Base-by-base conservation (phyloP, 2,113 vertebrate genomes). In the Chaetura pelagica region DNA sequence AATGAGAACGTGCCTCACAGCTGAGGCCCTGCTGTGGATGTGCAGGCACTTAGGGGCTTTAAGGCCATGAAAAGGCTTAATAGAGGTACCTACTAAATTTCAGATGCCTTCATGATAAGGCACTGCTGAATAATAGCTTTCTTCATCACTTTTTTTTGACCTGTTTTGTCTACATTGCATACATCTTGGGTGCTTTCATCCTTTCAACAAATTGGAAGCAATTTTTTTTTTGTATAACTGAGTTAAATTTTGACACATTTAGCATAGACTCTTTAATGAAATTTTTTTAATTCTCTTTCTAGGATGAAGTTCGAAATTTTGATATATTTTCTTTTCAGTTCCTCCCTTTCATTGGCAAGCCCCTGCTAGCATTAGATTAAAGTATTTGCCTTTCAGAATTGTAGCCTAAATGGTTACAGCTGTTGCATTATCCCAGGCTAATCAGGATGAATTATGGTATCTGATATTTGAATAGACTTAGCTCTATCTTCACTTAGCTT, bases 321-420 rank as follows among this genome's bases (percentile, higher is more conserved):
- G 68, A 94, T 96, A 62, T 95, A 93, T 95, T 94, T 97, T 93
- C 89, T 92, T 96, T 95, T 92, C 95, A 89, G 91, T 93, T 96
- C 91, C 89, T 97, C 93, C 95, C 91, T 92, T 90, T 94, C 80
- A 80, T 92, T 90, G 91, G 94, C 95, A 91, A 49, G 85, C 63
- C 58, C 54, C 66, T 89, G 74, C 62, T 93, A 93, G 67, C 74
- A 83, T 82, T 69, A 94, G 86, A 94, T 95, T 94, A 91, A 97
- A 94, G 78, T 84, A 94, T 95, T 93, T 96, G 93, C 84, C 74
- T 95, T 95, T 93, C 84, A 85, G 95, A 96, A 94, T 91, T 89
- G 75, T 73, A 95, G 87, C 84, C 62, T 96, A 96, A 97, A 96
- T 83, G 94, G 87, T 95, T 96, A 91, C 96, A 97, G 96, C 94